Conservation (phyloP, 1,140 invertebrate genomes). For the Arctopsyche grandis region DNA sequence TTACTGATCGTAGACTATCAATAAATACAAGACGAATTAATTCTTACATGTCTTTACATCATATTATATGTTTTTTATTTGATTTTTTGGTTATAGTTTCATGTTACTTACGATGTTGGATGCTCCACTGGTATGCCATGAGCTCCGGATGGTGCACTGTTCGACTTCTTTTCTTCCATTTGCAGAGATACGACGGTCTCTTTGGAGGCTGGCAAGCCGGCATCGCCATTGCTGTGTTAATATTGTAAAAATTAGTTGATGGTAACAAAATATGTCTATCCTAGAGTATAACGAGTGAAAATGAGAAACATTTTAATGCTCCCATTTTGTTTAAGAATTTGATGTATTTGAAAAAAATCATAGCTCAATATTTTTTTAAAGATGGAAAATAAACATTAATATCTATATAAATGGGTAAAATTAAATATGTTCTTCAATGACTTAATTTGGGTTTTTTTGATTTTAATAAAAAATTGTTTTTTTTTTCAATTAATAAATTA, state of each 20-base stretch:
- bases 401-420: no score
- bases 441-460: no score
- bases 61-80: neutral
- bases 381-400: no score
- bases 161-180: neutral
- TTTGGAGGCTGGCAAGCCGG: conserved; percentile 18
- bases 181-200: conserved; percentile 31
- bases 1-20: conserved; percentile 26
- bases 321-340: no score
- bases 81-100: neutral
- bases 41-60: neutral
- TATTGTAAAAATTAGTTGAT: neutral
- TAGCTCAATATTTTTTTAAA: no score
- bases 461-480: no score
- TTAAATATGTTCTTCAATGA: no score
- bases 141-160: neutral
- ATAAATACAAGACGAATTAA: neutral
- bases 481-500: no score
- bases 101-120: conserved; percentile 25
- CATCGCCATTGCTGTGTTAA: neutral
- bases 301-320: no score
- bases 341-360: no score
- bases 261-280: neutral
- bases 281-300: no score
- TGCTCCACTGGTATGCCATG: conserved; percentile 10